Evolutionary conservation across 2,113 vertebrate species (phyloP), one percentile per base, ranked within the genome.

Genomic region (Phylloscopus whistleri): DNA sequence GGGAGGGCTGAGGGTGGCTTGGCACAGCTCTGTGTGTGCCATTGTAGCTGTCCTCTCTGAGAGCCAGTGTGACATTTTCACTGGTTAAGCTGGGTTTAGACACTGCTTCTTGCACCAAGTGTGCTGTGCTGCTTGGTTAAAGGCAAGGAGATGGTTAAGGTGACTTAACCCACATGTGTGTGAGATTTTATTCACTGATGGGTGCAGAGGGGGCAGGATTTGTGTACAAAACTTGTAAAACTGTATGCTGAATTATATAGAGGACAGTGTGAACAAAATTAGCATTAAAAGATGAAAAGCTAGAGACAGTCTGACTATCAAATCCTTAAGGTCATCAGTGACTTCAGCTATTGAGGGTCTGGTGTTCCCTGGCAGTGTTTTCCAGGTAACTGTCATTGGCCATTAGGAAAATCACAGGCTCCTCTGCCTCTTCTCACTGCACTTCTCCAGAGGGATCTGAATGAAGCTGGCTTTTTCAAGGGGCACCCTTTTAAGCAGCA

Each of bases 11-110:
- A 6, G 16, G 1, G 2, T 15, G 0, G 5, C 64, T 67, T 26
- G 0, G 6, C 14, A 0, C 2, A 84, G 24, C 53, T 51, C 27
- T 11, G 22, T 0, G 0, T 2, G 3, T 24, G 39, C 7, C 9
- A 2, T 6, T 13, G 23, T 26, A 2, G 11, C 6, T 0, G 3
- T 20, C 24, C 16, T 41, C 39, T n/a, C 28, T 24, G 52, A 30
- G 8, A 48, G 9, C 15, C 52, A 3, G 16, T 0, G 2, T 24
- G 46, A 8, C 10, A 0, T 16, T 64, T 31, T 28, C 4, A 0
- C 14, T 27, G 43, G 6, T 21, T 63, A 6, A 46, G 21, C 1
- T 28, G 56, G 7, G 11, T 64, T 51, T 48, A 27, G 26, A 52
- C 11, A 4, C 9, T 7, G 37, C 4, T 58, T 21, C 18, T 49